Conservation (phyloP, 1,140 invertebrate genomes). For the Leptinotarsa defecta region DNA sequence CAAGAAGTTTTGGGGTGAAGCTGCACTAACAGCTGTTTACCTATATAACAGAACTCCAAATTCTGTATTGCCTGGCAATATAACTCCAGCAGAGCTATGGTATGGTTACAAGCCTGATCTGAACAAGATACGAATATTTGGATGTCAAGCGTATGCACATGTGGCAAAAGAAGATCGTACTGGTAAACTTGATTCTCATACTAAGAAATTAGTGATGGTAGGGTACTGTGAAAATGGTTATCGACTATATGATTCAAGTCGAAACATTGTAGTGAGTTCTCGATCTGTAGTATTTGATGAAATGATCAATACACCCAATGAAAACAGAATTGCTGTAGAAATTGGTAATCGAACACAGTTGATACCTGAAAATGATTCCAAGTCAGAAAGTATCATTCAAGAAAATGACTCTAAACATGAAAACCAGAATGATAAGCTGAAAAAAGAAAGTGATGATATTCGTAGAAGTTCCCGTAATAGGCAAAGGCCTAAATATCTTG, state of each 20-base stretch:
- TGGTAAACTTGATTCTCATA: slow-evolving; percentile 37
- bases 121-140: slow-evolving; percentile 48
- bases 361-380: neutral
- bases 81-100: slow-evolving; percentile 36
- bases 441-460: slow-evolving; percentile 19
- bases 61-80: slow-evolving; percentile 26
- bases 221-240: slow-evolving; percentile 41
- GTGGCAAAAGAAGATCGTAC: slow-evolving; percentile 24
- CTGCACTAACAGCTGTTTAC: slow-evolving; percentile 55
- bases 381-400: slow-evolving; percentile 6
- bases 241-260: slow-evolving; percentile 38
- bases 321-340: slow-evolving; percentile 14
- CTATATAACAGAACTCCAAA: slow-evolving; percentile 54
- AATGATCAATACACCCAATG: slow-evolving; percentile 30
- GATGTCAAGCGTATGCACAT: slow-evolving; percentile 42
- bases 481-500: slow-evolving; percentile 4
- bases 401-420: slow-evolving; percentile 5
- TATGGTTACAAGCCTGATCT: slow-evolving; percentile 35
- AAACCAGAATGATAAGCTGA: slow-evolving; percentile 21
- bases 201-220: slow-evolving; percentile 38
- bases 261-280: slow-evolving; percentile 39
- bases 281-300: slow-evolving; percentile 52
- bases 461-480: slow-evolving; percentile 12
- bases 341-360: neutral
- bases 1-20: slow-evolving; percentile 56